Percentiles rank a stretch among this genome's conserved stretches.
phyloP scores from a whole-genome alignment of 2,113 vertebrate species.

The Mobula hypostoma region DNA sequence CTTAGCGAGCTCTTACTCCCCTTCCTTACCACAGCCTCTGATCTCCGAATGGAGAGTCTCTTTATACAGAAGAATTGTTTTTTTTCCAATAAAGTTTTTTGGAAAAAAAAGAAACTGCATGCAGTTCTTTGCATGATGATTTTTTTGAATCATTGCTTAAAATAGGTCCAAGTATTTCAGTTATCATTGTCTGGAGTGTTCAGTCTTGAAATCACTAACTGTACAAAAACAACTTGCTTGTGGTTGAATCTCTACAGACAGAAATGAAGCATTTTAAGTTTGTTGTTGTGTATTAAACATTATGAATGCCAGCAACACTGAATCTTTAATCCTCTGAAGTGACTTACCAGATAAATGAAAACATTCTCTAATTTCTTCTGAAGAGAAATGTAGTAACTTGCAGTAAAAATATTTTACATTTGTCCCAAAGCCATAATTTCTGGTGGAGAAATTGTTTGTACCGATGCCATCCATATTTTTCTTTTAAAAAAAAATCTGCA shows the following conservation, averaged over 20 bases:
- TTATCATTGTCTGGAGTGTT: neutral
- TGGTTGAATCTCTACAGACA: neutral
- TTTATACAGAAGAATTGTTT: neutral
- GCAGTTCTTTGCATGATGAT: neutral
- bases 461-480: neutral
- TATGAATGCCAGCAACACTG: neutral
- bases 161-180: neutral
- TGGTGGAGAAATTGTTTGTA: neutral
- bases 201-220: no score
- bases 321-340: slow-evolving; percentile 17
- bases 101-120: neutral
- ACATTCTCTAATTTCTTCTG: neutral
- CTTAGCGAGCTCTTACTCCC: no score
- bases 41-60: neutral
- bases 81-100: neutral
- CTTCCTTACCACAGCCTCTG: neutral
- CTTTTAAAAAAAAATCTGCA: neutral
- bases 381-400: neutral
- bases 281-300: neutral
- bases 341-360: neutral
- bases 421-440: neutral
- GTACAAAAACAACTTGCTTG: neutral
- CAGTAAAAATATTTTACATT: neutral
- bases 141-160: neutral
- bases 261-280: neutral